phyloP scores from a whole-genome alignment of 2,888 invertebrate species.

The Tenthredo livida region DNA sequence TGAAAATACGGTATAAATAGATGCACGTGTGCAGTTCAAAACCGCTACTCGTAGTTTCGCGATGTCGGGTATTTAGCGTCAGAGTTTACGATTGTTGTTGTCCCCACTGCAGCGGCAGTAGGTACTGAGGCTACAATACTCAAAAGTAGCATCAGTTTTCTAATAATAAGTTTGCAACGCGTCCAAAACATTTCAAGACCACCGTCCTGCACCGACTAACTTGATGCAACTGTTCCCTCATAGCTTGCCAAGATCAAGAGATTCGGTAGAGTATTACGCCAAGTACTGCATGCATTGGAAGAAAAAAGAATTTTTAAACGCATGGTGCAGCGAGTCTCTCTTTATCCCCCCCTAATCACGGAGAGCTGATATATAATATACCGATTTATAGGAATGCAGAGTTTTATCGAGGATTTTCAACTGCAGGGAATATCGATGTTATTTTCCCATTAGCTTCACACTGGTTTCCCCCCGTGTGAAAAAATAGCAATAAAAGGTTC shows the following conservation, averaged over 20 bases:
- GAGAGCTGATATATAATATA: too few relatives aligned
- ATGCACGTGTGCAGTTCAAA: neutral
- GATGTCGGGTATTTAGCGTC: neutral
- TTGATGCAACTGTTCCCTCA: conserved; percentile 11
- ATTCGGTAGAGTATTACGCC: too few relatives aligned
- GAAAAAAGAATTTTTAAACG: too few relatives aligned
- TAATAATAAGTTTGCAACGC: conserved; percentile 49
- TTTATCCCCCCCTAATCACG: too few relatives aligned
- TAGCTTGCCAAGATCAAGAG: neutral
- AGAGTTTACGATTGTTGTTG: conserved; percentile 39
- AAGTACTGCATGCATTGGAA: too few relatives aligned
- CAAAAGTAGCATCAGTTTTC: conserved; percentile 34
- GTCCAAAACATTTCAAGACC: conserved; percentile 52
- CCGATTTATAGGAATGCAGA: too few relatives aligned
- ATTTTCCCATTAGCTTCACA: too few relatives aligned
- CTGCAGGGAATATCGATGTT: too few relatives aligned
- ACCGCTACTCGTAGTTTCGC: neutral
- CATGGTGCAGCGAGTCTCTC: too few relatives aligned
- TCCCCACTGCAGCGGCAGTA: neutral
- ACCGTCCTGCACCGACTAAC: neutral
- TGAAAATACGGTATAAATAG: neutral
- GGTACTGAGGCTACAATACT: conserved; percentile 25
- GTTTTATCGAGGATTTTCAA: too few relatives aligned
- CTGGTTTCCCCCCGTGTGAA: neutral
- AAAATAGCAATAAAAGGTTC: neutral